Base-by-base conservation (phyloP, 2,888 invertebrate species). In the Orgyia antiqua region DNA sequence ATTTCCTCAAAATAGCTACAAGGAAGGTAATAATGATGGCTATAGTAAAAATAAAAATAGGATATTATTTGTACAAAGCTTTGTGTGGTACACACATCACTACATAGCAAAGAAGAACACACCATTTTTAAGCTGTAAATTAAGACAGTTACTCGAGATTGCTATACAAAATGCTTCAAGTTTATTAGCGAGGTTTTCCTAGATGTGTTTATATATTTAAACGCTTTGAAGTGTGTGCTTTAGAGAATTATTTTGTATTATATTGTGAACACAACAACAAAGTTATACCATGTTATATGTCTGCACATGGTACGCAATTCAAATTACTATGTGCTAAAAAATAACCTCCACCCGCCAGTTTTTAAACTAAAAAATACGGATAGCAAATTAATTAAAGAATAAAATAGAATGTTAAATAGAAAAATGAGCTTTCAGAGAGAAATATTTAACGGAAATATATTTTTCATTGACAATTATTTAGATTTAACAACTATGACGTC, bases 111-210 rank as follows among this genome's bases (percentile, higher is more conserved):
- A 6, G 11, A 41, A 47, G 41, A 45, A 42, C 35, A 55, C 42
- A 49, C 20, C 10, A 3, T 40, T 36, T 34, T 35, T 29, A 51
- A 46, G 45, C 33, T 56, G 46, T 56, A 53, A 32, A 47, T 56
- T 58, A 59, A 36, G 33, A 31, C 36, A 36, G 20, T 33, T 39
- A 44, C 38, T 45, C 27, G 46, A 56, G 51, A 50, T 52, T 43
- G 56, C 55, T 42, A 56, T 53, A 61, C 48, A 50, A 41, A 46
- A 45, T 36, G 63, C 61, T 62, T 67, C 42, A 31, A 23, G 29
- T 46, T 53, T 44, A 31, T 42, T 51, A 50, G 51, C 29, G 42
- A 10, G 10, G 47, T 50, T 49, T 59, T 51, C 33, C 45, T 57
- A 52, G 51, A 51, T 46, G 51, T 49, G 31, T 54, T 57, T 29